Conservation (phyloP, 2,888 invertebrate species). For the Sinopyrophorus schimmeli region DNA sequence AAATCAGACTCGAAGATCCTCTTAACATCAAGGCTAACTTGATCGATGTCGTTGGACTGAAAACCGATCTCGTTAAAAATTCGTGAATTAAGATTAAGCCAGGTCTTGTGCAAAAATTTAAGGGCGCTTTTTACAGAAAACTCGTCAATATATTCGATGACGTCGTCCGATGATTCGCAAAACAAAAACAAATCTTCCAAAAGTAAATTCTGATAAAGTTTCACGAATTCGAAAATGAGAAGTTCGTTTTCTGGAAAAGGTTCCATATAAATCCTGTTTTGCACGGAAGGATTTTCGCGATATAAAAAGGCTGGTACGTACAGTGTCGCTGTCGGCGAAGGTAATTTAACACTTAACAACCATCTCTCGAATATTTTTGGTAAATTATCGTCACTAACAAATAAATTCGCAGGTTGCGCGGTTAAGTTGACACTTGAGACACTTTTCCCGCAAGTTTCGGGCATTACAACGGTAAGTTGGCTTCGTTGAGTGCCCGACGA, state of each 20-base stretch:
- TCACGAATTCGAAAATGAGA: background rate
- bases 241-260: background rate
- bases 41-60: background rate
- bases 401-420: conserved; percentile 3
- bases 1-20: background rate
- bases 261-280: background rate
- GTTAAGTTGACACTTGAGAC: background rate
- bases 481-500: conserved; percentile 5
- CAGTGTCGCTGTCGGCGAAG: conserved; percentile 1
- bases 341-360: conserved; percentile 3
- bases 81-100: conserved; percentile 3
- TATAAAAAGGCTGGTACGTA: background rate
- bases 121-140: conserved; percentile 9
- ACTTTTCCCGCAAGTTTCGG: conserved; percentile 2
- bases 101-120: conserved; percentile 7
- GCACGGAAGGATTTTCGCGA: background rate
- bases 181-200: conserved; percentile 3
- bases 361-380: conserved; percentile 1
- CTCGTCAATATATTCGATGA: background rate
- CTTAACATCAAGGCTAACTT: background rate
- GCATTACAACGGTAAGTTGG: conserved; percentile 2
- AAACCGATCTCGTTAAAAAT: no score
- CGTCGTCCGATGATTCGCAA: background rate
- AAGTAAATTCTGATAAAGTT: conserved; percentile 4
- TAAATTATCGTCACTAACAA: conserved; percentile 4